Evolutionary conservation across 2,888 invertebrate species (phyloP), one percentile per base, ranked within the genome.

Genomic region (Altica lythri): DNA sequence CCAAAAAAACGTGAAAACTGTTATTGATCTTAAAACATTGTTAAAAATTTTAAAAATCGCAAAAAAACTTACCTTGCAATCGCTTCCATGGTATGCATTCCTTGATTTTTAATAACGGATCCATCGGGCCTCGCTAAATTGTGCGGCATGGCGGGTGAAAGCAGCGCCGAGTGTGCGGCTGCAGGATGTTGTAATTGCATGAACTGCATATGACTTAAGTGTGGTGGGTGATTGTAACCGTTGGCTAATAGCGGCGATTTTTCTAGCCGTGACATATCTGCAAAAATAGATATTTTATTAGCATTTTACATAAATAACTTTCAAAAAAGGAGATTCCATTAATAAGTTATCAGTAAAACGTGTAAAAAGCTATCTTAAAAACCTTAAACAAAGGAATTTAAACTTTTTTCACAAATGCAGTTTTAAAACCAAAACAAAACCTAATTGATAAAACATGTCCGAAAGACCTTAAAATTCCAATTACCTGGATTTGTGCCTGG

Each of bases 141-240:
- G 73, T 92, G 92, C 8, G 92, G 90, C 85, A 90, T 89, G 45
- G 92, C 93, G 9, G 94, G 93, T 50, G 92, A 92, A 81, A 94
- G 86, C 63, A 92, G 86, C 54, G 93, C 92, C 57, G 85, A 83
- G 75, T 84, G 84, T 38, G 83, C 83, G 55, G 83, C 80, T 48
- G 86, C 85, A 46, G 86, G 85, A 75, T 90, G 91, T 62, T 86
- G 86, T 76, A 92, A 86, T 76, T 92, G 92, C 92, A 93, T 92
- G 80, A 94, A 92, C 73, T 92, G 93, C 91, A 95, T 92, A 72
- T 93, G 94, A 73, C 91, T 91, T 77, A 92, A 88, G 57, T 91
- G 90, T 53, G 94, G 94, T 55, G 93, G 94, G 65, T 93, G 93
- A 79, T 93, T 94, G 83, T 94, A 95, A 60, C 95, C 95, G 74